These are phyloP conservation scores for Nephrotoma appendiculata DNA, from an alignment of 2,888 invertebrate species.

Conservation along the genomic window DNA sequence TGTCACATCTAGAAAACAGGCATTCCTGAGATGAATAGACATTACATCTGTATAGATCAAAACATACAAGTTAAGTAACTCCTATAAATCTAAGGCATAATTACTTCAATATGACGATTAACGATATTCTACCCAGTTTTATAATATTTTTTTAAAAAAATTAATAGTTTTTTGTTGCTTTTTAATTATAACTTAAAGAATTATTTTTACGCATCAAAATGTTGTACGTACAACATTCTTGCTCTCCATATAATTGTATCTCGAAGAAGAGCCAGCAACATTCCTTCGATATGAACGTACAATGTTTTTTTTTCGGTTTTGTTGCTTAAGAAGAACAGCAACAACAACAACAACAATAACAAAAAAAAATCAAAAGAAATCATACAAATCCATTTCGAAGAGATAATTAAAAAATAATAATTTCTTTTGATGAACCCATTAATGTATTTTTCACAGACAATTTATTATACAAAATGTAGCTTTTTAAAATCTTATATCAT, in stretches of 20 bases:
- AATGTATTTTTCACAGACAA: slow-evolving; percentile 4
- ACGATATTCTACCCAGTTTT: not conserved
- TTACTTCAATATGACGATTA: not conserved
- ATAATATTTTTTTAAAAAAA: not conserved
- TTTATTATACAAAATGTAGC: slow-evolving; percentile 3
- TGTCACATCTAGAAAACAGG: not conserved
- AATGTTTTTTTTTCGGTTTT: not conserved
- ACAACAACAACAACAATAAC: no score
- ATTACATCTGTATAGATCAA: not conserved
- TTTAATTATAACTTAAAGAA: not conserved
- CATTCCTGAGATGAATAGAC: not conserved
- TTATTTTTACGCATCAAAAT: not conserved
- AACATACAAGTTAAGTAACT: not conserved
- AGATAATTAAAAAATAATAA: slow-evolving; percentile 4
- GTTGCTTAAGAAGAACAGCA: not conserved
- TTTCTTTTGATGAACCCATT: slow-evolving; percentile 4
- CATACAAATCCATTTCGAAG: slow-evolving; percentile 1
- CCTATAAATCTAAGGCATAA: not conserved
- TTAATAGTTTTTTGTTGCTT: not conserved
- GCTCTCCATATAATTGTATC: not conserved
- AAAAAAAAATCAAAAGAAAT: not conserved
- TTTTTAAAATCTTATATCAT: not conserved
- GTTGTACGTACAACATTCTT: not conserved
- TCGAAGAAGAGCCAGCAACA: not conserved
- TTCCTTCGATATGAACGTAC: not conserved